Percentiles rank a stretch among this genome's conserved stretches.
Conservation (phyloP, 2,113 vertebrate genomes). For the Fregata magnificens region DNA sequence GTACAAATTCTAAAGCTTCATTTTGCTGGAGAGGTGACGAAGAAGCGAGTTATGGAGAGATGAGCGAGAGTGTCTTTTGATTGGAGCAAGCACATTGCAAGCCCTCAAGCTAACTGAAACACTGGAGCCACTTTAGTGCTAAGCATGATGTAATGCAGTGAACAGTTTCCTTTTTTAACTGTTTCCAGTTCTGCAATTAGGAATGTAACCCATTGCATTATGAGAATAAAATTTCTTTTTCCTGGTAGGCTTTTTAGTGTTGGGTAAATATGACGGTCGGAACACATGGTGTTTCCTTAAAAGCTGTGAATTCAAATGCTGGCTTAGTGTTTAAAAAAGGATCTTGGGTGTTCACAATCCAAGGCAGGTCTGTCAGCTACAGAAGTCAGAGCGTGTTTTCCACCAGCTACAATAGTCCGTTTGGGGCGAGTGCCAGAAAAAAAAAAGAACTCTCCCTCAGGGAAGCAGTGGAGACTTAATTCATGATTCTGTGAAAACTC, state of each 20-base stretch:
- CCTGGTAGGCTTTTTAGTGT: not conserved
- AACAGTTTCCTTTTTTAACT: not conserved
- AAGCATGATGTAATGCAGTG: not conserved
- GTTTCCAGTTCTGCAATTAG: conserved; percentile 10
- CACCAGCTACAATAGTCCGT: not conserved
- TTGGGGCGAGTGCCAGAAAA: not conserved
- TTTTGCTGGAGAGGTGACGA: not conserved
- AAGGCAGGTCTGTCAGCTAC: conserved; percentile 8
- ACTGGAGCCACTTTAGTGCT: not conserved
- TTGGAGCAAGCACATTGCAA: not conserved
- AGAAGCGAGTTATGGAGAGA: not conserved
- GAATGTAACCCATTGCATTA: not conserved
- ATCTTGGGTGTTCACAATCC: not conserved
- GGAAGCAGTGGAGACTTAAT: not conserved
- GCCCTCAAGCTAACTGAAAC: not conserved
- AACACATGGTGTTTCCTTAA: conserved; percentile 48
- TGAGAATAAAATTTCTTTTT: conserved; percentile 1
- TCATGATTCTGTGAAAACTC: not conserved
- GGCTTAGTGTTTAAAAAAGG: not conserved
- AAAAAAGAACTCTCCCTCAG: not conserved
- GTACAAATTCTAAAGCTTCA: not conserved
- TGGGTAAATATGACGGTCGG: conserved; percentile 17
- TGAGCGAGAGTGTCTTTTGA: not conserved
- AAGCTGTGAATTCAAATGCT: conserved; percentile 40
- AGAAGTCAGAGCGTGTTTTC: not conserved